These are phyloP conservation scores for Agrochola litura DNA, from an alignment of 2,888 invertebrate species.

Conservation along the genomic window DNA sequence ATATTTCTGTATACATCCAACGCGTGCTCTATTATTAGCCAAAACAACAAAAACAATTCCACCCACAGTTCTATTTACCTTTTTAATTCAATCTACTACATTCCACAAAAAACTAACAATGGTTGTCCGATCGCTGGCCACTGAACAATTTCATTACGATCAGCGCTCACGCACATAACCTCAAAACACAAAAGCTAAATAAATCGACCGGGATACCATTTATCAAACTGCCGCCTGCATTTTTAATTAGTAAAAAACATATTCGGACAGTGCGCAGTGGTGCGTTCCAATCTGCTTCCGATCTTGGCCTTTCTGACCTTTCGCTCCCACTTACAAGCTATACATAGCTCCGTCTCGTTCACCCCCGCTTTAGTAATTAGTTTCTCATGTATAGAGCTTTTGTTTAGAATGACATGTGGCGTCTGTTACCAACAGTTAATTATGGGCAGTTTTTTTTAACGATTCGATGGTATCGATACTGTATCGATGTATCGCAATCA, in stretches of 20 bases:
- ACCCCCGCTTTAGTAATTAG: slow-evolving; percentile 82
- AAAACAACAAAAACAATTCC: slow-evolving; percentile 47
- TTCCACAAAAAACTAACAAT: slow-evolving; percentile 60
- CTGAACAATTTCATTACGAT: slow-evolving; percentile 68
- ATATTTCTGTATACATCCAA: slow-evolving; percentile 1
- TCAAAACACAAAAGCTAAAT: slow-evolving; percentile 77
- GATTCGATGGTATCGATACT: slow-evolving; percentile 80
- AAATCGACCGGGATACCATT: slow-evolving; percentile 84
- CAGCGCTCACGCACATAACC: slow-evolving; percentile 70
- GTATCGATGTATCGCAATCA: slow-evolving; percentile 71
- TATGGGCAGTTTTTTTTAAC: slow-evolving; percentile 79
- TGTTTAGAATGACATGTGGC: slow-evolving; percentile 89
- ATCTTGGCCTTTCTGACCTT: slow-evolving; percentile 76
- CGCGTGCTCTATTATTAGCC: slow-evolving; percentile 7
- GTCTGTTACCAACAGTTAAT: slow-evolving; percentile 82
- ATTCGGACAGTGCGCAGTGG: slow-evolving; percentile 87
- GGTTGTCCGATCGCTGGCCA: slow-evolving; percentile 60
- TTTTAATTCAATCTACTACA: slow-evolving; percentile 55
- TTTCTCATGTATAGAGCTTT: slow-evolving; percentile 87
- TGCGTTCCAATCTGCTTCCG: slow-evolving; percentile 89
- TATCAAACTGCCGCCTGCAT: slow-evolving; percentile 84
- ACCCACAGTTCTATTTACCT: slow-evolving; percentile 49
- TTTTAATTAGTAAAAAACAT: slow-evolving; percentile 88
- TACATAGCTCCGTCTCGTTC: slow-evolving; percentile 70
- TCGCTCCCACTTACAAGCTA: slow-evolving; percentile 66